Conservation (phyloP, 2,113 vertebrate species). For the Rhinoderma darwinii region DNA sequence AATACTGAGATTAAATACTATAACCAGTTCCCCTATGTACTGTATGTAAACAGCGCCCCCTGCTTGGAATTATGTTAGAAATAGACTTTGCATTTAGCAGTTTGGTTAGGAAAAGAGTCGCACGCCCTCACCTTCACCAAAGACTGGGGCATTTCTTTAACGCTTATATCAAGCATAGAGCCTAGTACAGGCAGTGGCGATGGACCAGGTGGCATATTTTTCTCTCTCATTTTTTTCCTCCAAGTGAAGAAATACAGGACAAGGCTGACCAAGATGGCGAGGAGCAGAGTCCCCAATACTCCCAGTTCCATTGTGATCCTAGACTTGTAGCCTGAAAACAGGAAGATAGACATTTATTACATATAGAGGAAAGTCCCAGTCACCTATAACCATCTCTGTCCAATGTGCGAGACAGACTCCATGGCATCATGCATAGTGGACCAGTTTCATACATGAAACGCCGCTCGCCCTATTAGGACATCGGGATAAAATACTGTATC, state of each 20-base stretch:
- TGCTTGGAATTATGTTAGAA: too few relatives aligned
- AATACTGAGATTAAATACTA: too few relatives aligned
- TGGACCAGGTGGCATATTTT: constrained; percentile 43
- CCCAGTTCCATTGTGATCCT: constrained; percentile 36
- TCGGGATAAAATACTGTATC: too few relatives aligned
- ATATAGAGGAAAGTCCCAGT: not conserved
- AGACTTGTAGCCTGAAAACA: not conserved
- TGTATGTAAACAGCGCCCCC: too few relatives aligned
- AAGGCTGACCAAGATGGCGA: not conserved
- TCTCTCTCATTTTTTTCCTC: constrained; percentile 4
- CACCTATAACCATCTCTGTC: not conserved
- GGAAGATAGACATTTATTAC: not conserved
- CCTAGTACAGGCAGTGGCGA: constrained; percentile 4
- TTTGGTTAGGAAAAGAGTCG: too few relatives aligned
- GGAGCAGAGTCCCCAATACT: not conserved
- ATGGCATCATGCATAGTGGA: too few relatives aligned
- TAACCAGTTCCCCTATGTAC: too few relatives aligned
- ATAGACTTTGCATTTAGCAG: too few relatives aligned
- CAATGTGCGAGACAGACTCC: not conserved
- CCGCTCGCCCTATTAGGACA: too few relatives aligned
- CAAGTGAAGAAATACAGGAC: not conserved
- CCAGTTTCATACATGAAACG: too few relatives aligned
- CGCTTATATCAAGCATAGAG: constrained; percentile 10
- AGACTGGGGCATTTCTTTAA: constrained; percentile 28
- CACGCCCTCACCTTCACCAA: constrained; percentile 48